Percentiles rank a stretch among this genome's conserved stretches.
phyloP scores from a whole-genome alignment of 2,113 vertebrate genomes.

The Cyphotilapia sp. region DNA sequence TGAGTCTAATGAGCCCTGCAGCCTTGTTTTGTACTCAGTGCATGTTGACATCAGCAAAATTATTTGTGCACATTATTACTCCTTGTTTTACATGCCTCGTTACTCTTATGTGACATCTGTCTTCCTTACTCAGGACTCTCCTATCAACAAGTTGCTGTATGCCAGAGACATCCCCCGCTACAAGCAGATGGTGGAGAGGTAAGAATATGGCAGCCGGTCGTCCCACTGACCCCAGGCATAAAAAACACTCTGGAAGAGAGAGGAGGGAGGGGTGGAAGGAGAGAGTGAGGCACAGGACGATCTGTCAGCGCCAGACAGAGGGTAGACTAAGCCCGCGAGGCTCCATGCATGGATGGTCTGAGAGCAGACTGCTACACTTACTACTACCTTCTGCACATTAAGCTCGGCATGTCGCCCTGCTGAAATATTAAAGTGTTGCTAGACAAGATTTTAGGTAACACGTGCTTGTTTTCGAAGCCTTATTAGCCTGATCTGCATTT shows the following conservation, averaged over 20 bases:
- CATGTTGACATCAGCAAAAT: background rate
- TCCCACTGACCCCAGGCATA: constrained; percentile 29
- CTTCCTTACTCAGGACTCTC: constrained; percentile 62
- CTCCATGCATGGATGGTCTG: constrained; percentile 43
- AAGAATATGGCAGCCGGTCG: constrained; percentile 39
- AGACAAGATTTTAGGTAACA: background rate
- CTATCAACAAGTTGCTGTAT: constrained; percentile 76
- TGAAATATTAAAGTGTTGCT: background rate
- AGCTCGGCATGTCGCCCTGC: background rate
- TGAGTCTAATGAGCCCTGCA: background rate
- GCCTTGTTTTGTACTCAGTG: background rate
- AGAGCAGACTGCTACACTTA: constrained; percentile 41
- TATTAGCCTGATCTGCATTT: background rate
- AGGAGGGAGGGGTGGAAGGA: background rate
- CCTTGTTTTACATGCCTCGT: background rate
- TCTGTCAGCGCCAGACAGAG: constrained; percentile 51
- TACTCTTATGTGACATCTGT: background rate
- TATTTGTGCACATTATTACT: background rate
- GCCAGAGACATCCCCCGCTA: constrained; percentile 76
- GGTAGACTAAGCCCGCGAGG: constrained; percentile 34
- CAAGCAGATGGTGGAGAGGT: constrained; percentile 79
- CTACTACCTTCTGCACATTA: constrained; percentile 21
- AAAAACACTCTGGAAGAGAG: background rate
- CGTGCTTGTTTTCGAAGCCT: background rate
- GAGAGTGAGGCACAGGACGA: constrained; percentile 2